These are phyloP conservation scores for Zhengitettix transpicula DNA, from an alignment of 2,888 invertebrate species.

Conservation along the genomic window DNA sequence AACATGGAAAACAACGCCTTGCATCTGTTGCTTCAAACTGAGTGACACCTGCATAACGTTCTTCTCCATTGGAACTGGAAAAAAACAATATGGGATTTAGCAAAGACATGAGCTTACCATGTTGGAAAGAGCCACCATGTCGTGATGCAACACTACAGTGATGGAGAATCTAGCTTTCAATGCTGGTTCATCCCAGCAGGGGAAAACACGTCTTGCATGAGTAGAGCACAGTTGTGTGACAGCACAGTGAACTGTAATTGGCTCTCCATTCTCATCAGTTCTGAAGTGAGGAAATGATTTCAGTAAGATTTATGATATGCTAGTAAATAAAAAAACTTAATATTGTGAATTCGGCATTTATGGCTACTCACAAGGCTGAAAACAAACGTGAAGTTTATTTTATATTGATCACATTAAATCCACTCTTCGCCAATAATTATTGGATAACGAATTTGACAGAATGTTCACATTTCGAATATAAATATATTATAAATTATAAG, in stretches of 20 bases:
- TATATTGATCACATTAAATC: too few relatives aligned
- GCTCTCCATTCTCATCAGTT: not conserved
- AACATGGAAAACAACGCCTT: slow-evolving; percentile 87
- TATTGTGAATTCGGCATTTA: too few relatives aligned
- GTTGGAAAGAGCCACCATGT: slow-evolving; percentile 32
- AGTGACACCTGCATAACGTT: slow-evolving; percentile 72
- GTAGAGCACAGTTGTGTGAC: slow-evolving; percentile 29
- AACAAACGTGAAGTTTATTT: too few relatives aligned
- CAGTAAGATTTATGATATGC: not conserved
- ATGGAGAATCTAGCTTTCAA: slow-evolving; percentile 34
- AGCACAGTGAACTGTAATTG: slow-evolving; percentile 23
- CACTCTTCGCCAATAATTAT: too few relatives aligned
- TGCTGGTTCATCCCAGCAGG: slow-evolving; percentile 41
- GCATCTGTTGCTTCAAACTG: slow-evolving; percentile 88
- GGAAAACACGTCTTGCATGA: slow-evolving; percentile 33
- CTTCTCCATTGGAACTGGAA: slow-evolving; percentile 43
- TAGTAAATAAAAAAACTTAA: too few relatives aligned
- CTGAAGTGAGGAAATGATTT: not conserved
- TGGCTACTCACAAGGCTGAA: too few relatives aligned
- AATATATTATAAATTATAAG: too few relatives aligned
- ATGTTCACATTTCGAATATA: too few relatives aligned
- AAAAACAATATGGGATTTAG: not conserved
- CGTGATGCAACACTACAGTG: slow-evolving; percentile 26
- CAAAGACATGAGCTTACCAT: slow-evolving; percentile 25
- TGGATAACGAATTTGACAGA: too few relatives aligned